Evolutionary conservation across 2,888 invertebrate genomes (phyloP).

Genomic region (Itoplectis maculator): DNA sequence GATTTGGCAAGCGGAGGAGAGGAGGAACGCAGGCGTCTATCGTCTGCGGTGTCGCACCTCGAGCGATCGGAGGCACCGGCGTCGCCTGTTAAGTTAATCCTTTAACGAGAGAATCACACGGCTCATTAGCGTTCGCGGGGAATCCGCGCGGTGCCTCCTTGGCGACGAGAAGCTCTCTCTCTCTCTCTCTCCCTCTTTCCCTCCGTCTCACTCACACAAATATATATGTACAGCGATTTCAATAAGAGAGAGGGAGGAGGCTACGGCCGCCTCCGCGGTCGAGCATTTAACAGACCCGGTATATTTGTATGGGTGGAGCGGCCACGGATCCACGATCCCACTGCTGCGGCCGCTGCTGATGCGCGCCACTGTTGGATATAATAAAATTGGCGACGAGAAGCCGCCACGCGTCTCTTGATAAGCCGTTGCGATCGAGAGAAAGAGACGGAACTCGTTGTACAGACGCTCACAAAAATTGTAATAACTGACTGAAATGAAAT

Average conservation of each 20-base stretch:
- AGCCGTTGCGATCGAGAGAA: constrained; percentile 10
- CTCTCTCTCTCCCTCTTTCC: no score
- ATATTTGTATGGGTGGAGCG: constrained; percentile 50
- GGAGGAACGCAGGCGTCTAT: background rate
- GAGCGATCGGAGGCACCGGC: constrained; percentile 32
- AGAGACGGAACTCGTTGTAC: constrained; percentile 2
- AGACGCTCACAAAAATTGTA: constrained; percentile 4
- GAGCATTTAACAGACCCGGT: constrained; percentile 40
- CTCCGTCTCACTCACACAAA: no score
- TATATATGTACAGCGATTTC: constrained; percentile 14
- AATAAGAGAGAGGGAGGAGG: constrained; percentile 38
- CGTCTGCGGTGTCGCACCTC: constrained; percentile 8
- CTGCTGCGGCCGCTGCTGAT: constrained; percentile 20
- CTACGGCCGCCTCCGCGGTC: constrained; percentile 42
- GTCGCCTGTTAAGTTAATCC: constrained; percentile 76
- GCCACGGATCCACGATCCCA: constrained; percentile 45
- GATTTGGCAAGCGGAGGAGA: constrained; percentile 23
- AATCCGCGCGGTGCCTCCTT: constrained; percentile 17
- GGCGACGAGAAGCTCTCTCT: background rate
- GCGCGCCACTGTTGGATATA: constrained; percentile 36
- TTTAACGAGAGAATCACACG: constrained; percentile 78
- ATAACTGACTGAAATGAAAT: background rate
- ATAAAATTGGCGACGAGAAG: no score
- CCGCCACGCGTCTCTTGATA: no score
- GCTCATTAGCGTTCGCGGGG: constrained; percentile 73